Percentiles rank a stretch among this genome's conserved stretches.
Conservation (phyloP, 2,888 invertebrate species). For the Acrobasis suavella region DNA sequence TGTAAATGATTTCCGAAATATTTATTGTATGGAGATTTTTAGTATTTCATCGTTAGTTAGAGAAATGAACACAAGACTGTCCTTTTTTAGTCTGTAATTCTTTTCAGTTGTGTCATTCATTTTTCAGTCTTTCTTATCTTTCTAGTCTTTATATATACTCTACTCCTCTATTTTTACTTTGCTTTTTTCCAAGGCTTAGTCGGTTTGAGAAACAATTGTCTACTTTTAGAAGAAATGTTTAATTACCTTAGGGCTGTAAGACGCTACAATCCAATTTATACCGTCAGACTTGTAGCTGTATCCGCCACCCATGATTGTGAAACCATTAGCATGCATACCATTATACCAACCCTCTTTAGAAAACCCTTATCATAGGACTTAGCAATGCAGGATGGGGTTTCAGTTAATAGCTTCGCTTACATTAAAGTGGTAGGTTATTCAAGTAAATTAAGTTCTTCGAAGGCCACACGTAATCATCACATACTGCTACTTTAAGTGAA, state of each 20-base stretch:
- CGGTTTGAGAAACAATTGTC: too few relatives aligned
- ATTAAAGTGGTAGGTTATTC: background rate
- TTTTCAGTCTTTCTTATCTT: too few relatives aligned
- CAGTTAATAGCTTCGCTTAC: background rate
- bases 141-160: too few relatives aligned
- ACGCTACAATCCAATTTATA: background rate
- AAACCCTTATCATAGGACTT: background rate
- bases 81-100: background rate
- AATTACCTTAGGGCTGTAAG: background rate
- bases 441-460: background rate
- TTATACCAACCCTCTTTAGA: background rate
- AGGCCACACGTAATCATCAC: background rate
- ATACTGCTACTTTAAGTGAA: background rate
- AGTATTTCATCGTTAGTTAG: too few relatives aligned
- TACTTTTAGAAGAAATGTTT: slow-evolving; percentile 4
- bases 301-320: too few relatives aligned
- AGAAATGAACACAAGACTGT: background rate
- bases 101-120: background rate
- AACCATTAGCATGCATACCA: too few relatives aligned
- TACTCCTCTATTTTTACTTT: background rate
- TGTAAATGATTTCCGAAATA: too few relatives aligned
- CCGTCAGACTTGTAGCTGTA: background rate
- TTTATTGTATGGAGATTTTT: too few relatives aligned
- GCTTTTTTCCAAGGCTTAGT: too few relatives aligned
- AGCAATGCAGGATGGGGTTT: background rate